These are phyloP conservation scores for Elmis aenea DNA, from an alignment of 2,888 invertebrate genomes.

Conservation along the genomic window DNA sequence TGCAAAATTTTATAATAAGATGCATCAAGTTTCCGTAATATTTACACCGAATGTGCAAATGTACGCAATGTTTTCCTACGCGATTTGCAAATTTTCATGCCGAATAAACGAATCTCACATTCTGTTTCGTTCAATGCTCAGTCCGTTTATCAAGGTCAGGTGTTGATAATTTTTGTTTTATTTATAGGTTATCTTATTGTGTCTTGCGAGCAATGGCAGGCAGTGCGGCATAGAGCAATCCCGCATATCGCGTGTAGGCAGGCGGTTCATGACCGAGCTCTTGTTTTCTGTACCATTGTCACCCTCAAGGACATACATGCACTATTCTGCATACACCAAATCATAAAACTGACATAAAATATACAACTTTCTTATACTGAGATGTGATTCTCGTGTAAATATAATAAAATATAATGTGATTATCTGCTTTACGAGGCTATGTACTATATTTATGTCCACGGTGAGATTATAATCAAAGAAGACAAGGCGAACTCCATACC, in stretches of 20 bases:
- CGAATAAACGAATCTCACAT: constrained; percentile 25
- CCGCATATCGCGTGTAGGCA: constrained; percentile 20
- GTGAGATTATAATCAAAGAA: too few species aligned
- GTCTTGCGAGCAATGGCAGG: constrained; percentile 18
- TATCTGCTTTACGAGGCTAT: too few species aligned
- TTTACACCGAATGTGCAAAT: constrained; percentile 13
- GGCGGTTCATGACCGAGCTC: constrained; percentile 39
- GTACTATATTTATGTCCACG: too few species aligned
- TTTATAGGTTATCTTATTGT: constrained; percentile 21
- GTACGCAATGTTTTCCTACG: constrained; percentile 7
- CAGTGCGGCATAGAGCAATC: constrained; percentile 7
- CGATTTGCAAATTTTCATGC: constrained; percentile 9
- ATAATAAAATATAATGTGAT: too few species aligned
- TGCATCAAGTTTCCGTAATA: constrained; percentile 15
- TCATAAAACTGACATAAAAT: constrained; percentile 21
- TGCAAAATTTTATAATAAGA: too few species aligned
- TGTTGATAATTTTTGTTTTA: constrained; percentile 28
- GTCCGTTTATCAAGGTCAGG: constrained; percentile 24
- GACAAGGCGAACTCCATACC: too few species aligned
- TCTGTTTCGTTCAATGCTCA: constrained; percentile 31
- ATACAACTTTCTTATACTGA: constrained; percentile 5
- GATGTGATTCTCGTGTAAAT: constrained; percentile 9
- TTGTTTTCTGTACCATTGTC: constrained; percentile 37
- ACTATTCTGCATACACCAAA: constrained; percentile 20
- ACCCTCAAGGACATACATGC: constrained; percentile 34